A percentile compares a stretch with the other conserved stretches of the same genome.
Evolutionary conservation across 2,113 vertebrate species (phyloP).

Genomic region (Chionodraco myersi): DNA sequence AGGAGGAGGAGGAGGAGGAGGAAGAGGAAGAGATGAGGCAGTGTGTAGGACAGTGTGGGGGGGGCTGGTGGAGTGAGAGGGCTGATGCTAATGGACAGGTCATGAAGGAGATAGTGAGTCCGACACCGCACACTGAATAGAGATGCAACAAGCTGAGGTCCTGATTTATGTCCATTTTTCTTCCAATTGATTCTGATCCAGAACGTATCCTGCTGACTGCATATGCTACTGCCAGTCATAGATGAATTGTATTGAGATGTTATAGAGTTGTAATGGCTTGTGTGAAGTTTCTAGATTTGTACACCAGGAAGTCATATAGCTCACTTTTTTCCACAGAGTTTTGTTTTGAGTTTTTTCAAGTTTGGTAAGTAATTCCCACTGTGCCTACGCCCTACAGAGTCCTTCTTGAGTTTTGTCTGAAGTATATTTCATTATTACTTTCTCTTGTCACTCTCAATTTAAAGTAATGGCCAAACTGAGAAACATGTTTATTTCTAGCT

Average conservation of each 20-base stretch:
- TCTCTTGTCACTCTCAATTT: too few relatives aligned
- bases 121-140: not conserved
- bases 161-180: not conserved
- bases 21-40: conserved; percentile 63
- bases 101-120: conserved; percentile 2
- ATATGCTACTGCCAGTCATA: not conserved
- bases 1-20: conserved; percentile 73
- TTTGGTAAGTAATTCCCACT: too few relatives aligned
- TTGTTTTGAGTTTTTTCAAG: too few relatives aligned
- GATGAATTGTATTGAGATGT: not conserved
- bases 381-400: too few relatives aligned
- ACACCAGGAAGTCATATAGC: not conserved
- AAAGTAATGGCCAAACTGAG: too few relatives aligned
- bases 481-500: too few relatives aligned
- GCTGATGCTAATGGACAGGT: conserved; percentile 41
- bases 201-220: not conserved
- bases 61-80: conserved; percentile 37
- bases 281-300: conserved; percentile 1
- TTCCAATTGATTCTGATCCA: not conserved
- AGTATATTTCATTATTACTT: too few relatives aligned
- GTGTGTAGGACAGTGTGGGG: conserved; percentile 63
- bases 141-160: not conserved
- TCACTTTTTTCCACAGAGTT: not conserved
- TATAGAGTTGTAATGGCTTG: not conserved
- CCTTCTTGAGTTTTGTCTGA: too few relatives aligned